Percentiles rank a stretch among this genome's conserved stretches.
Evolutionary conservation across 37 sponge, comb jelly and placozoan genomes (phyloP).

Genomic region (Mnemiopsis leidyi): DNA sequence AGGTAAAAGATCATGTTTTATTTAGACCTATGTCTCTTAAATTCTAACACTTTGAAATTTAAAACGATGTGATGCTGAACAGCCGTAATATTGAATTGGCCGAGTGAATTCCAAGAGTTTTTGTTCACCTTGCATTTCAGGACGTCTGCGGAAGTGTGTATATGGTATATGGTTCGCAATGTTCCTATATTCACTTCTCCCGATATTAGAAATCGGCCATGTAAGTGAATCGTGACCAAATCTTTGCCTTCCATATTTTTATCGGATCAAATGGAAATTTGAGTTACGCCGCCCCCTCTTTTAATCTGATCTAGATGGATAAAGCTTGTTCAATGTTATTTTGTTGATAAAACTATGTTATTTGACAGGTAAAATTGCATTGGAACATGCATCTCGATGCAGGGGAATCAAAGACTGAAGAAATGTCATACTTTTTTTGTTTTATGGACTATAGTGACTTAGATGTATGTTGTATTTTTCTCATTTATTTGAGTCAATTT

Average conservation of each 20-base stretch:
- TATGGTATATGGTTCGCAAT: slow-evolving; percentile 19
- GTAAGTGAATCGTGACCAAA: slow-evolving; percentile 28
- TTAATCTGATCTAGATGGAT: no score
- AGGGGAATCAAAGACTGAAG: background rate
- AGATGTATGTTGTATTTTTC: background rate
- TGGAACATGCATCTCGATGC: background rate
- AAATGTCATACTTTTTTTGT: background rate
- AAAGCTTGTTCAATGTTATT: no score
- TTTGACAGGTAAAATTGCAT: background rate
- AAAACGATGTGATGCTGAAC: background rate
- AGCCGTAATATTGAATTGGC: background rate
- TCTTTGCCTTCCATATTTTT: no score
- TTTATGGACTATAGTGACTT: slow-evolving; percentile 5
- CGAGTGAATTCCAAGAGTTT: no score
- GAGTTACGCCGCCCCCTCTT: no score
- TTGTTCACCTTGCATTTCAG: no score
- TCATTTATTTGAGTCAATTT: background rate
- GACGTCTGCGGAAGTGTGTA: background rate
- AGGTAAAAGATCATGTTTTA: background rate
- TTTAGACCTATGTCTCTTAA: background rate
- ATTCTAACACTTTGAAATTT: no score
- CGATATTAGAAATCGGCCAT: slow-evolving; percentile 9
- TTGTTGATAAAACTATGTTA: no score
- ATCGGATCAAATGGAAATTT: no score
- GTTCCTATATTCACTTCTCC: background rate